Conservation (phyloP, 1,140 invertebrate genomes). For the Eumeta japonica region DNA sequence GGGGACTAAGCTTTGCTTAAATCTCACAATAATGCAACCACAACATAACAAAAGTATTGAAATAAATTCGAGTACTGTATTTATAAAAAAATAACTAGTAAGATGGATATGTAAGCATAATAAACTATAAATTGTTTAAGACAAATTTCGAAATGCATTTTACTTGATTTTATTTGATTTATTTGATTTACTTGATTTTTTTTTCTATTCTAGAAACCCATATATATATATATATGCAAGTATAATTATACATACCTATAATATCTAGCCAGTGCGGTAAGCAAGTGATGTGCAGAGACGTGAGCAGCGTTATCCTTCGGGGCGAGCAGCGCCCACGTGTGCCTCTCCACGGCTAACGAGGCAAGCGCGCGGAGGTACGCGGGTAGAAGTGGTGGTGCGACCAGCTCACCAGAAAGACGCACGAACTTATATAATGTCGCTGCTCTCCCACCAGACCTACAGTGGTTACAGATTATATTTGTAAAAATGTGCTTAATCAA, state of each 20-base stretch:
- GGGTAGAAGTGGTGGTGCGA: slow-evolving; percentile 82
- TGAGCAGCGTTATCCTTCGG: slow-evolving; percentile 63
- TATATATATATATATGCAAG: too few relatives aligned
- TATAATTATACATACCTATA: slow-evolving; percentile 61
- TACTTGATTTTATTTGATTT: too few relatives aligned
- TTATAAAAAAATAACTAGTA: neutral
- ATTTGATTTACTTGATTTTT: too few relatives aligned
- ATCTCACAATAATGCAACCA: too few relatives aligned
- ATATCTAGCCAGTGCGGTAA: slow-evolving; percentile 78
- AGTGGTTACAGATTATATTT: slow-evolving; percentile 2
- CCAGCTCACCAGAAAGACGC: slow-evolving; percentile 79
- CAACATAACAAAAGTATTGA: too few relatives aligned
- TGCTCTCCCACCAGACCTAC: slow-evolving; percentile 59
- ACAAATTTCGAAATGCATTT: neutral
- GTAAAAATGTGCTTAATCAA: neutral
- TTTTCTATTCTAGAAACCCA: too few relatives aligned
- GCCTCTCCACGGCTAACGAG: slow-evolving; percentile 75
- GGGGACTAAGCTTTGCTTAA: too few relatives aligned
- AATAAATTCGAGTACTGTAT: too few relatives aligned
- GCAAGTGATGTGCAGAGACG: slow-evolving; percentile 60
- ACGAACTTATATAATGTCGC: slow-evolving; percentile 90
- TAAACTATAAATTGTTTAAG: neutral
- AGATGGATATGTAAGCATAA: too few relatives aligned
- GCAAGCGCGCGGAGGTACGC: slow-evolving; percentile 86
- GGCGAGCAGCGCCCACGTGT: slow-evolving; percentile 86